Conservation (phyloP, 2,888 invertebrate genomes). For the Odontocerum albicorne region DNA sequence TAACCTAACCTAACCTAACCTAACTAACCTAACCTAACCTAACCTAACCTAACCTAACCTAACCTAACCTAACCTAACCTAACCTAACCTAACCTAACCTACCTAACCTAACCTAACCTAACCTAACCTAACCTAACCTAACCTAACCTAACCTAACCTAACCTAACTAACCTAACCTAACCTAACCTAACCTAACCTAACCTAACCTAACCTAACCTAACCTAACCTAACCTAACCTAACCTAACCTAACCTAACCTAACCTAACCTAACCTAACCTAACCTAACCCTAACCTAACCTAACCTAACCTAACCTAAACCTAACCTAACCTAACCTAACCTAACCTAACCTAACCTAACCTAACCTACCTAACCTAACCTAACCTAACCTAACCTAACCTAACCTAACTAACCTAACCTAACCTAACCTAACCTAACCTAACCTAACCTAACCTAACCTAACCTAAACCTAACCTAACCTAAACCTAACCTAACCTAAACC, state of each 20-base stretch:
- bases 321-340: constrained; percentile 37
- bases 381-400: constrained; percentile 35
- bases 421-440: constrained; percentile 15
- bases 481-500: constrained; percentile 15
- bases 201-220: constrained; percentile 30
- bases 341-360: constrained; percentile 29
- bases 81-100: constrained; percentile 30
- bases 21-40: constrained; percentile 30
- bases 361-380: constrained; percentile 31
- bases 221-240: constrained; percentile 32
- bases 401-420: constrained; percentile 15
- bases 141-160: constrained; percentile 30
- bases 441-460: constrained; percentile 13
- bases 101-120: constrained; percentile 29
- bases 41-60: constrained; percentile 30
- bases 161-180: constrained; percentile 24
- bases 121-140: constrained; percentile 25
- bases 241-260: constrained; percentile 34
- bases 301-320: constrained; percentile 35
- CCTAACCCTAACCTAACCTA: constrained; percentile 36
- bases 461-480: constrained; percentile 14
- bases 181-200: constrained; percentile 34
- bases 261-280: constrained; percentile 36
- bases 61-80: constrained; percentile 31
- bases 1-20: constrained; percentile 31